Percentiles rank a stretch among this genome's conserved stretches.
phyloP scores from a whole-genome alignment of 2,797 vertebrate species.

The Cryptoblepharus egeriae region DNA sequence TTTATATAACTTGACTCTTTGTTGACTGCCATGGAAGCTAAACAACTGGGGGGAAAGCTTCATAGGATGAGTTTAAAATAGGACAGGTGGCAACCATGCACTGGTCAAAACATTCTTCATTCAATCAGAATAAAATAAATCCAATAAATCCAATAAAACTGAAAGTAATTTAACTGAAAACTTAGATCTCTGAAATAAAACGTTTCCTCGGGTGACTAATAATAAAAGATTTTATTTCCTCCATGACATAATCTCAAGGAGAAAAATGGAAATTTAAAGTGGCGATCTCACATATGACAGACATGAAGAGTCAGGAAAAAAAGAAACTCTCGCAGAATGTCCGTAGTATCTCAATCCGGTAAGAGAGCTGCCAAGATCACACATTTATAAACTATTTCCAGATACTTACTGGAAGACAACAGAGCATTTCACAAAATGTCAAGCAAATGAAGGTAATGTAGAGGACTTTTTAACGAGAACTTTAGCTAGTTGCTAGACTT shows the following conservation, averaged over 20 bases:
- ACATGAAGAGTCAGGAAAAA: neutral
- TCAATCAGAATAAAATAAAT: slow-evolving; percentile 1
- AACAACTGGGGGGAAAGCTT: neutral
- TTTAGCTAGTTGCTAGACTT: slow-evolving; percentile 81
- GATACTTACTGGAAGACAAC: slow-evolving; percentile 68
- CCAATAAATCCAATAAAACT: too few relatives aligned
- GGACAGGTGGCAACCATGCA: neutral
- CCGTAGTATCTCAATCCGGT: slow-evolving; percentile 47
- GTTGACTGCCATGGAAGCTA: neutral
- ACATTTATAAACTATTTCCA: slow-evolving; percentile 62
- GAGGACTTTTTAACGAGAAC: slow-evolving; percentile 77
- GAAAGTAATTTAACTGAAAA: neutral
- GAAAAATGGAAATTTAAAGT: slow-evolving; percentile 56
- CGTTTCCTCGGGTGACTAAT: slow-evolving; percentile 49
- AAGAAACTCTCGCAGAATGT: slow-evolving; percentile 37
- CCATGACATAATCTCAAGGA: slow-evolving; percentile 31
- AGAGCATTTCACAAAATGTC: slow-evolving; percentile 75
- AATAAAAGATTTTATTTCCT: slow-evolving; percentile 47
- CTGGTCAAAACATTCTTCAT: neutral
- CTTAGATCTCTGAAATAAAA: slow-evolving; percentile 38
- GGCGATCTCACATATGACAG: neutral
- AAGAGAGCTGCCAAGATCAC: slow-evolving; percentile 54
- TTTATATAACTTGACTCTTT: neutral
- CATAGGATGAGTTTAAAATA: neutral
- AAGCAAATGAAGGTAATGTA: slow-evolving; percentile 80